Base-by-base conservation (phyloP, 2,888 invertebrate genomes). In the Julus scanicus region DNA sequence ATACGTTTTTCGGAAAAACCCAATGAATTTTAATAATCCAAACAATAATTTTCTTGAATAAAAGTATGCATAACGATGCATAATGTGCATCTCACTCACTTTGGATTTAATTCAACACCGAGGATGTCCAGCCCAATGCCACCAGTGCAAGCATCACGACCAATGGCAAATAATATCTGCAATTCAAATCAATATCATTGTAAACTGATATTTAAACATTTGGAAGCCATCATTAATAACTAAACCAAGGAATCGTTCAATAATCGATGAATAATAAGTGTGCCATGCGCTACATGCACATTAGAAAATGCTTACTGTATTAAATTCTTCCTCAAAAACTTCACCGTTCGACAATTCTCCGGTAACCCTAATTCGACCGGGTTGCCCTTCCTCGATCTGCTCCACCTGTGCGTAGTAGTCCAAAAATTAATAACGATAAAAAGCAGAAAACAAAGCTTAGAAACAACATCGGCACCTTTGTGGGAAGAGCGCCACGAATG, bases 81-180 rank as follows among this genome's bases (percentile, higher is more conserved):
- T n/a, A n/a, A n/a, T n/a, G n/a, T n/a, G n/a, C n/a, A n/a, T n/a
- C n/a, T n/a, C 80, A 89, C 63, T n/a, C 91, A 91, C 92, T 91
- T 92, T 49, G 91, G 90, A 89, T 92, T 92, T 11, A 93, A 87
- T 29, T 92, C 90, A 1, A 94, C 93, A 29, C 92, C 93, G 49
- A 92, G 91, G 44, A 91, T 91, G 8, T 93, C 93, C 39, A 94
- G 90, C 44, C 92, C 92, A 20, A 94, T 90, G 39, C 92, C 92
- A 29, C 91, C 90, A 0, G 94, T 94, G 90, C 93, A 93, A 0
- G 94, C 93, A 90, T 93, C 93, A 88, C 95, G 91, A 1, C 95
- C 95, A 89, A 94, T 92, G 11, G 94, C 94, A 89, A 89, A 88
- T 39, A 89, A 86, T 17, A 95, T 93, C 93, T 93, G 90, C 40